phyloP scores from a whole-genome alignment of 2,888 invertebrate species.

The Rotaria socialis region DNA sequence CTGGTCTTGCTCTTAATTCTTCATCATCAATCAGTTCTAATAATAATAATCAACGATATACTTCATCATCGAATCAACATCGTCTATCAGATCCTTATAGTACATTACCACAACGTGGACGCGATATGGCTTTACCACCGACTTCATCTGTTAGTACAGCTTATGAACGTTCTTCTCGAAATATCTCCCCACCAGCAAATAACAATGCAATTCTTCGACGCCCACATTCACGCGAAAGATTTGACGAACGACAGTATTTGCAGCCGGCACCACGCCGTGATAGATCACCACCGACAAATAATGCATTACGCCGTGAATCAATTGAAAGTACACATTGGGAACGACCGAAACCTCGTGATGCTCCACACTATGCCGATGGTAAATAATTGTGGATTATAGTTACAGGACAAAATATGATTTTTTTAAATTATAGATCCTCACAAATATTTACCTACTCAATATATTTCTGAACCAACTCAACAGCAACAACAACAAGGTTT shows the following conservation, averaged over 20 bases:
- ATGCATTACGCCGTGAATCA: background rate
- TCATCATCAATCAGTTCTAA: background rate
- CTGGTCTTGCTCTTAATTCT: background rate
- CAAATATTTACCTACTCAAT: slow-evolving; percentile 1
- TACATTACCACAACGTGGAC: slow-evolving; percentile 13
- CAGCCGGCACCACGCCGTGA: background rate
- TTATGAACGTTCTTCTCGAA: background rate
- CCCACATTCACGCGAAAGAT: slow-evolving; percentile 9
- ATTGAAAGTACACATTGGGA: background rate
- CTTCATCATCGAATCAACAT: background rate
- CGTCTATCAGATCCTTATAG: background rate
- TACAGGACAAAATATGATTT: background rate
- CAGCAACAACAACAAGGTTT: background rate
- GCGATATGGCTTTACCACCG: slow-evolving; percentile 4
- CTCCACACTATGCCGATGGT: background rate
- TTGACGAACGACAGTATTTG: background rate
- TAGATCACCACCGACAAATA: background rate
- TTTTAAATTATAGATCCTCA: background rate
- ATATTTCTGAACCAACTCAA: background rate
- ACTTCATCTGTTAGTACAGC: background rate
- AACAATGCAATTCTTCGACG: background rate
- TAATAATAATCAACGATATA: background rate
- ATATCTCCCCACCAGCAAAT: background rate
- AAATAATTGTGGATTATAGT: background rate
- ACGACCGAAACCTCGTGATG: background rate